phyloP scores from a whole-genome alignment of 2,888 invertebrate species.

The Cylloceria caligata region DNA sequence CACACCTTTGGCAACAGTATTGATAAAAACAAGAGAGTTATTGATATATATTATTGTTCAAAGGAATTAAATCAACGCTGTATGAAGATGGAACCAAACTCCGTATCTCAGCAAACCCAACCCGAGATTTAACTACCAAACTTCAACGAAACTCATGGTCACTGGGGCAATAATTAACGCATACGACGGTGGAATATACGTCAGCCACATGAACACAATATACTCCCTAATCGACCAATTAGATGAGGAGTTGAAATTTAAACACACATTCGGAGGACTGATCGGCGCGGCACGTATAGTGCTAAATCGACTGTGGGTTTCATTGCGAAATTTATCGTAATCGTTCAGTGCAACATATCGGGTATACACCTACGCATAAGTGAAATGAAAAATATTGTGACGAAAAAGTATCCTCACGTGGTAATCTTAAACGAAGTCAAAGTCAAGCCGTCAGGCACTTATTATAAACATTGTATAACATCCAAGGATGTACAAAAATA shows the following conservation, averaged over 20 bases:
- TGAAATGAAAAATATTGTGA: slow-evolving; percentile 15
- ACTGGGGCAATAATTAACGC: slow-evolving; percentile 24
- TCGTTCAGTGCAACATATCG: slow-evolving; percentile 20
- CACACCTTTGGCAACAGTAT: slow-evolving; percentile 23
- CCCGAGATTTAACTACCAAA: slow-evolving; percentile 35
- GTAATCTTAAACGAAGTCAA: slow-evolving; percentile 33
- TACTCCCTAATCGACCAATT: slow-evolving; percentile 10
- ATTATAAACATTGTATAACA: slow-evolving; percentile 15
- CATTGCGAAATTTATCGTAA: slow-evolving; percentile 23
- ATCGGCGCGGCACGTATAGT: slow-evolving; percentile 10
- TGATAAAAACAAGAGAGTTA: slow-evolving; percentile 21
- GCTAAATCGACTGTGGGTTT: slow-evolving; percentile 7
- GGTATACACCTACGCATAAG: slow-evolving; percentile 22
- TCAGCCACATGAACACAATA: slow-evolving; percentile 11
- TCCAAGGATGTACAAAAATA: slow-evolving; percentile 18
- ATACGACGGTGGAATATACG: slow-evolving; percentile 15
- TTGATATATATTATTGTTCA: too few species aligned
- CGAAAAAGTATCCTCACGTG: slow-evolving; percentile 36
- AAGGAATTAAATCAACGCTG: slow-evolving; percentile 24
- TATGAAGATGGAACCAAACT: slow-evolving; percentile 9
- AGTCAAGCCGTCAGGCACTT: slow-evolving; percentile 15
- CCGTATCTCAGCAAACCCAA: slow-evolving; percentile 25
- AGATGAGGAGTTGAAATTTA: slow-evolving; percentile 3
- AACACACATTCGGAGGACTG: slow-evolving; percentile 33
- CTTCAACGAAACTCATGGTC: slow-evolving; percentile 30